Evolutionary conservation across 2,888 invertebrate species (phyloP).

Genomic region (Hydrotaea cyrtoneurina): DNA sequence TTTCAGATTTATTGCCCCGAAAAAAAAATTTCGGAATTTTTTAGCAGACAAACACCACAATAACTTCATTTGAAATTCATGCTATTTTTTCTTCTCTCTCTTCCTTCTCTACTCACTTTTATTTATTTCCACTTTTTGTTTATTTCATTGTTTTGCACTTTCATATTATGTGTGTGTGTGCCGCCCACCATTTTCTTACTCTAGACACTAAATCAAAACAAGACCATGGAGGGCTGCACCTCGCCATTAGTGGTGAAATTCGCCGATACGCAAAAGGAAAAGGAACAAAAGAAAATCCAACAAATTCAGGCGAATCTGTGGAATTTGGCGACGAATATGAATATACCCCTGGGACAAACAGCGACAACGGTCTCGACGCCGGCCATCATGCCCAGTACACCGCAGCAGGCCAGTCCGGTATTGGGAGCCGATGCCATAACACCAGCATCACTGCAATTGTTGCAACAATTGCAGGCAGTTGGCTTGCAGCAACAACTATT

Average conservation of each 20-base stretch:
- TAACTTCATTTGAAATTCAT: slow-evolving; percentile 36
- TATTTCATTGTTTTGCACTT: not conserved
- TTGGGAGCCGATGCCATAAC: slow-evolving; percentile 82
- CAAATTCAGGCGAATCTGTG: slow-evolving; percentile 96
- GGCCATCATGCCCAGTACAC: slow-evolving; percentile 79
- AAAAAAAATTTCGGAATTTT: slow-evolving; percentile 44
- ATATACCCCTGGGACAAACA: slow-evolving; percentile 82
- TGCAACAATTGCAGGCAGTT: slow-evolving; percentile 86
- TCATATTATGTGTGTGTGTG: not conserved
- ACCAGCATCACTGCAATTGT: slow-evolving; percentile 84
- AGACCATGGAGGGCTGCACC: slow-evolving; percentile 99
- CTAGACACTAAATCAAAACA: slow-evolving; percentile 95
- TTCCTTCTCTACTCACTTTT: slow-evolving; percentile 42
- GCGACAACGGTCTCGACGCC: slow-evolving; percentile 82
- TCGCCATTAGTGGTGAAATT: slow-evolving; percentile 99
- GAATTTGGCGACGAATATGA: slow-evolving; percentile 86
- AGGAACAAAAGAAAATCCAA: slow-evolving; percentile 97
- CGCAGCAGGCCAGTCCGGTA: slow-evolving; percentile 80
- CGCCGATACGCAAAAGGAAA: slow-evolving; percentile 99
- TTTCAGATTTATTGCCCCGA: slow-evolving; percentile 60
- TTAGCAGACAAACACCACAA: slow-evolving; percentile 24
- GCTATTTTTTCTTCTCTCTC: not conserved
- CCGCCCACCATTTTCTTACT: not conserved
- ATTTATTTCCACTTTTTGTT: slow-evolving; percentile 27
- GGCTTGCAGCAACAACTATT: slow-evolving; percentile 85